Percentiles rank a stretch among this genome's conserved stretches.
phyloP scores from a whole-genome alignment of 2,113 vertebrate genomes.

The Pangasianodon gigas region DNA sequence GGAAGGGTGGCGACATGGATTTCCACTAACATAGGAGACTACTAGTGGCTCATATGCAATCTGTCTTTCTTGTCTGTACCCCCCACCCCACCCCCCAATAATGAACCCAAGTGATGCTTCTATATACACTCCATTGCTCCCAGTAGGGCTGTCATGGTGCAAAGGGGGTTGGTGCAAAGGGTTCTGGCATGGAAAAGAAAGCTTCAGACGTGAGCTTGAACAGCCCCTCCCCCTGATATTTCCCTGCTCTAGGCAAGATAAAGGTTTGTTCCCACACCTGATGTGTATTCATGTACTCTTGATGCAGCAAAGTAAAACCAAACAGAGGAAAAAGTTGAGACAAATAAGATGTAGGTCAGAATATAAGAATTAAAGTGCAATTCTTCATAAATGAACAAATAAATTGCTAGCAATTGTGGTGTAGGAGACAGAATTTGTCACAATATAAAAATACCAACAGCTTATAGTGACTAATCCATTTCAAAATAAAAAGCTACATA shows the following conservation, averaged over 20 bases:
- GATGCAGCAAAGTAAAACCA: not conserved
- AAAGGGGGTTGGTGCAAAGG: not conserved
- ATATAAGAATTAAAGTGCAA: not conserved
- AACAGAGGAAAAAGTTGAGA: not conserved
- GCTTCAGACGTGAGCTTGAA: not conserved
- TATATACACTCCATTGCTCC: not conserved
- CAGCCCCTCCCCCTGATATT: not conserved
- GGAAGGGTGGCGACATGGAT: conserved; percentile 70
- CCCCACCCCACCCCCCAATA: conserved; percentile 20
- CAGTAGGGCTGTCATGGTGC: not conserved
- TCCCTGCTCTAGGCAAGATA: not conserved
- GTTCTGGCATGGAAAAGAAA: not conserved
- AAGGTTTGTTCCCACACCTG: not conserved
- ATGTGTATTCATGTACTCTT: not conserved
- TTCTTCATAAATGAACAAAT: not conserved
- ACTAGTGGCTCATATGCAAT: conserved; percentile 58
- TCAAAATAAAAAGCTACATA: not conserved
- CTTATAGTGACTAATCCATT: not conserved
- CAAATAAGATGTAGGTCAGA: not conserved
- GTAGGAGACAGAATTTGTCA: not conserved
- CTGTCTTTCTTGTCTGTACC: conserved; percentile 66
- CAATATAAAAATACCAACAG: not conserved
- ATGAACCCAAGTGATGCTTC: not conserved
- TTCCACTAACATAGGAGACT: conserved; percentile 67
- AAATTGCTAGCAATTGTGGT: not conserved